Evolutionary conservation across 2,888 invertebrate species (phyloP).

Genomic region (Tinea semifulvella): DNA sequence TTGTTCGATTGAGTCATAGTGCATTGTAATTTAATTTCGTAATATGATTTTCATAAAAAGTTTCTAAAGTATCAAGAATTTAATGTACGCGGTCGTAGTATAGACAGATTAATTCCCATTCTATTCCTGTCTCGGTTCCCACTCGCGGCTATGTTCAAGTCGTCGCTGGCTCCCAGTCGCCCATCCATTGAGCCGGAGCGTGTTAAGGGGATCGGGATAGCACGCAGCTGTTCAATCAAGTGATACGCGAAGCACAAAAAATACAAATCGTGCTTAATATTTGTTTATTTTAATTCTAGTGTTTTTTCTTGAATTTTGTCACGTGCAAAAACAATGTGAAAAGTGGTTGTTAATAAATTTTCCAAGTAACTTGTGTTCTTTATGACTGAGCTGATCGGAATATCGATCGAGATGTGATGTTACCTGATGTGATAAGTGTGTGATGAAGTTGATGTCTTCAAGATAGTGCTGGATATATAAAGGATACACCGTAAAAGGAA

Average conservation of each 20-base stretch:
- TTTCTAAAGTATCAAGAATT: constrained; percentile 3
- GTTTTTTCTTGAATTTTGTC: constrained; percentile 66
- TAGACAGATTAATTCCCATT: constrained; percentile 45
- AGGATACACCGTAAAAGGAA: constrained; percentile 65
- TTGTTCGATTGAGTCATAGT: constrained; percentile 5
- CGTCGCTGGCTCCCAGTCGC: constrained; percentile 33
- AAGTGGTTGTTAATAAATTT: constrained; percentile 65
- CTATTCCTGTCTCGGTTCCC: constrained; percentile 47
- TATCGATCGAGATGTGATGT: constrained; percentile 48
- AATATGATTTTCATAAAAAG: constrained; percentile 3
- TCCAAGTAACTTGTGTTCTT: constrained; percentile 63
- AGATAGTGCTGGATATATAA: constrained; percentile 45
- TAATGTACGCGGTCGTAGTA: constrained; percentile 32
- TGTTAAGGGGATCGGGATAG: constrained; percentile 48
- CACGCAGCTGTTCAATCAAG: constrained; percentile 62
- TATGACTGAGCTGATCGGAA: constrained; percentile 39
- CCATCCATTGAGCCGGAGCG: constrained; percentile 46
- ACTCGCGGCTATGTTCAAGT: constrained; percentile 42
- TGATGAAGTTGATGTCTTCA: constrained; percentile 52
- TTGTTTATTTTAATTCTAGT: constrained; percentile 45
- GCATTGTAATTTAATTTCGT: constrained; percentile 7
- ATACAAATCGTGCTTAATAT: constrained; percentile 22
- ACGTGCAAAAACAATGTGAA: constrained; percentile 66
- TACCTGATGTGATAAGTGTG: constrained; percentile 47
- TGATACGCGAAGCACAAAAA: constrained; percentile 24